Conservation (phyloP, 2,888 invertebrate species). For the Scaptodrosophila latifasciaeformis region DNA sequence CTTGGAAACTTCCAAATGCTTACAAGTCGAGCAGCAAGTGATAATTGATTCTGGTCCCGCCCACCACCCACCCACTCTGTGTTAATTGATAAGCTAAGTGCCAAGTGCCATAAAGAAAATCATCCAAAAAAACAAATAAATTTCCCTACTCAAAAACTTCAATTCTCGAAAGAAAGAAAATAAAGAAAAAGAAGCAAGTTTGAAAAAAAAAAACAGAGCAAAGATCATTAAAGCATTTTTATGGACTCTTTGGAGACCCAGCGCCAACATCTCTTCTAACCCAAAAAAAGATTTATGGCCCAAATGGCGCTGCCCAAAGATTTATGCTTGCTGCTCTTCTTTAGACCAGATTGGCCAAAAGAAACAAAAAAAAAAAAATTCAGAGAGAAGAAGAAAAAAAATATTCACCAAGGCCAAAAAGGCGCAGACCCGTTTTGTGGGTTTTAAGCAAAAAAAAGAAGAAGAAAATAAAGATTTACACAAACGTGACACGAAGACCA, state of each 20-base stretch:
- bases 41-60: slow-evolving; percentile 41
- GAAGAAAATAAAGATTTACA: slow-evolving; percentile 46
- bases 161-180: too few relatives aligned
- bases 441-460: slow-evolving; percentile 10
- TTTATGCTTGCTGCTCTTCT: slow-evolving; percentile 37
- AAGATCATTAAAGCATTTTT: slow-evolving; percentile 51
- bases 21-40: slow-evolving; percentile 15
- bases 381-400: not conserved
- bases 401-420: not conserved
- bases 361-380: not conserved
- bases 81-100: slow-evolving; percentile 67
- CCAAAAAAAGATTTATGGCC: slow-evolving; percentile 49
- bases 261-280: slow-evolving; percentile 15
- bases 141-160: slow-evolving; percentile 8
- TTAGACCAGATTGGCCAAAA: not conserved
- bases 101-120: slow-evolving; percentile 56
- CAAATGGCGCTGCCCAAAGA: slow-evolving; percentile 47
- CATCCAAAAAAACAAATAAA: slow-evolving; percentile 23
- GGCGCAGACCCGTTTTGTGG: slow-evolving; percentile 10
- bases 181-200: not conserved
- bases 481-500: slow-evolving; percentile 56
- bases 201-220: too few relatives aligned
- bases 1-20: not conserved
- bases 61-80: not conserved
- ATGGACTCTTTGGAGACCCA: slow-evolving; percentile 41